Evolutionary conservation across 2,113 vertebrate species (phyloP).

Genomic region (Nesogale talazaci): DNA sequence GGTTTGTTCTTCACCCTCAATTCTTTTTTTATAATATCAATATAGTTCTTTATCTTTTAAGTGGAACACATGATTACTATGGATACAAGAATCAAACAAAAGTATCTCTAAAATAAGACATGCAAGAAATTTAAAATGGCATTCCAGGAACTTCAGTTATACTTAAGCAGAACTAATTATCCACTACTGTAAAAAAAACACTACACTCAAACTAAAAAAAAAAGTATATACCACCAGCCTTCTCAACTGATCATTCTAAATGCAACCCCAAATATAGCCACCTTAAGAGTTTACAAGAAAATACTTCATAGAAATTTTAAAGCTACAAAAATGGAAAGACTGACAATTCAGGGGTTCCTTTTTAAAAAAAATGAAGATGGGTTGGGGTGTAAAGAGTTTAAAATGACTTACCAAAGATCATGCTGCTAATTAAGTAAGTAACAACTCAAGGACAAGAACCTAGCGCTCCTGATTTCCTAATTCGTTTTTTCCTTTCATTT

Average conservation of each 20-base stretch:
- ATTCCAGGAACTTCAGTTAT: conserved; percentile 50
- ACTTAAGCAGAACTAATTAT: conserved; percentile 33
- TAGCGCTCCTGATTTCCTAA: conserved; percentile 3
- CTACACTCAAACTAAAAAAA: conserved; percentile 22
- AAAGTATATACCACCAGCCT: background rate
- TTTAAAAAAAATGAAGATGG: background rate
- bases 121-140: conserved; percentile 45
- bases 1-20: conserved; percentile 17
- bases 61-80: conserved; percentile 29
- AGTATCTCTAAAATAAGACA: conserved; percentile 56
- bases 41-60: conserved; percentile 11
- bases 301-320: conserved; percentile 53
- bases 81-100: conserved; percentile 49
- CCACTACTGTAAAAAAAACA: conserved; percentile 51
- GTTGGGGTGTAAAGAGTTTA: conserved; percentile 6
- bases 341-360: conserved; percentile 2
- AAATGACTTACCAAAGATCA: conserved; percentile 36
- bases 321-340: conserved; percentile 9
- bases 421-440: background rate
- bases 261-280: conserved; percentile 42
- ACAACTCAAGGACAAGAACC: conserved; percentile 35
- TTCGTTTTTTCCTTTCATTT: conserved; percentile 41
- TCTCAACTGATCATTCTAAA: conserved; percentile 44
- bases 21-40: background rate
- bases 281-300: conserved; percentile 21